These are phyloP conservation scores for Macaca mulatta DNA, from an alignment of 2,113 vertebrate genomes.

Conservation along the genomic window DNA sequence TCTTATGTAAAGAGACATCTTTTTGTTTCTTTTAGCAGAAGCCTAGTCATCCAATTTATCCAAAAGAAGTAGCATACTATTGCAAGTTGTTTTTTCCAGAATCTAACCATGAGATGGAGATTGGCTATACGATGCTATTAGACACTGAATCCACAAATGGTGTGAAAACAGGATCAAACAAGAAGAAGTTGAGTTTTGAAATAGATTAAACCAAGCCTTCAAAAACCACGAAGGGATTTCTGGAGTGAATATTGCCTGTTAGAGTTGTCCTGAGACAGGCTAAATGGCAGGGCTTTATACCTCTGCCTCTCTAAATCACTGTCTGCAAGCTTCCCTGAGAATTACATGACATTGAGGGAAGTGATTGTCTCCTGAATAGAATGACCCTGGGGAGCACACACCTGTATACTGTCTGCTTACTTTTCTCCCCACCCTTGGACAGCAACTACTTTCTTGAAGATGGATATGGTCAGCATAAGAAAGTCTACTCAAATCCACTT, in stretches of 20 bases:
- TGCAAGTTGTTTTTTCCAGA: background rate
- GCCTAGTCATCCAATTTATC: background rate
- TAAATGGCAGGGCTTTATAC: background rate
- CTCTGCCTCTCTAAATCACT: background rate
- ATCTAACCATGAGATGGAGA: background rate
- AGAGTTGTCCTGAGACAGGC: background rate
- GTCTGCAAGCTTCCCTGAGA: background rate
- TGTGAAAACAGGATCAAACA: background rate
- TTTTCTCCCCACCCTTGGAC: background rate
- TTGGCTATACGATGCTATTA: background rate
- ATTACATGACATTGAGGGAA: background rate
- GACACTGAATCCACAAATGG: background rate
- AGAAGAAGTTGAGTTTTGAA: background rate
- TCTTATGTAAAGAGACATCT: background rate
- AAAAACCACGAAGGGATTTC: background rate
- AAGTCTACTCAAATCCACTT: background rate
- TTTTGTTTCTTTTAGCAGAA: background rate
- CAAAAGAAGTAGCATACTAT: background rate
- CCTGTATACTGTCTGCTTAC: background rate
- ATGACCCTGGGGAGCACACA: background rate
- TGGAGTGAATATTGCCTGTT: background rate
- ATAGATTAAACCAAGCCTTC: background rate
- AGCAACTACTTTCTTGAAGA: background rate
- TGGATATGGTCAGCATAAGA: background rate
- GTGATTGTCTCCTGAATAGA: background rate